Evolutionary conservation across 2,797 vertebrate genomes (phyloP).

Genomic region (Premnoplex brunnescens): DNA sequence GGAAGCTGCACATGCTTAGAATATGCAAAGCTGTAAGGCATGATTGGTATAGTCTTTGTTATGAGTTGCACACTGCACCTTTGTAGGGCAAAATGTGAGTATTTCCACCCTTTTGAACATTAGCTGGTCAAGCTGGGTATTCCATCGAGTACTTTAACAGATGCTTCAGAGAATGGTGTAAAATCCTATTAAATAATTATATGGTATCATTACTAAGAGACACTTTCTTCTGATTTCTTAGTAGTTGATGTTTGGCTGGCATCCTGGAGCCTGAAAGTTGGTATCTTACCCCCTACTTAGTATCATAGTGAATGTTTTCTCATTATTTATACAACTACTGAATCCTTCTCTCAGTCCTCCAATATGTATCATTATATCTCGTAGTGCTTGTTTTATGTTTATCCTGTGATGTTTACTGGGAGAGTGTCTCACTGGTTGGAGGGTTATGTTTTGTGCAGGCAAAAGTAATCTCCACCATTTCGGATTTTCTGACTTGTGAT

Average conservation of each 20-base stretch:
- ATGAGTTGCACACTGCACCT: not conserved
- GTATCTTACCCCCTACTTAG: not conserved
- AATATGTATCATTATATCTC: accelerated
- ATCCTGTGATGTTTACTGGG: not conserved
- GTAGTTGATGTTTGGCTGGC: not conserved
- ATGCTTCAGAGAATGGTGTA: not conserved
- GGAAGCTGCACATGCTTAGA: not conserved
- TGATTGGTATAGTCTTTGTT: not conserved
- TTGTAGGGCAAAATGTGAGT: not conserved
- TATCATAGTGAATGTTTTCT: not conserved
- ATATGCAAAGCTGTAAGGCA: not conserved
- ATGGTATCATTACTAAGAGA: not conserved
- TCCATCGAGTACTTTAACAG: not conserved
- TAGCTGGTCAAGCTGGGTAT: not conserved
- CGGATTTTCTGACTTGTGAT: not conserved
- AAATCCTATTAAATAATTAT: not conserved
- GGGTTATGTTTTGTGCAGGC: not conserved
- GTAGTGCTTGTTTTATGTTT: not conserved
- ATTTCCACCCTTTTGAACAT: not conserved
- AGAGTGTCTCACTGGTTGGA: not conserved
- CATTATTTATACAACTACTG: not conserved
- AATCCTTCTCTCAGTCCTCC: not conserved
- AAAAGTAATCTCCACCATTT: not conserved
- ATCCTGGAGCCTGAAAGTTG: not conserved
- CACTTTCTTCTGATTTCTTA: not conserved